Evolutionary conservation across 1,140 invertebrate genomes (phyloP).

Genomic region (Rhagoletis zephyria): DNA sequence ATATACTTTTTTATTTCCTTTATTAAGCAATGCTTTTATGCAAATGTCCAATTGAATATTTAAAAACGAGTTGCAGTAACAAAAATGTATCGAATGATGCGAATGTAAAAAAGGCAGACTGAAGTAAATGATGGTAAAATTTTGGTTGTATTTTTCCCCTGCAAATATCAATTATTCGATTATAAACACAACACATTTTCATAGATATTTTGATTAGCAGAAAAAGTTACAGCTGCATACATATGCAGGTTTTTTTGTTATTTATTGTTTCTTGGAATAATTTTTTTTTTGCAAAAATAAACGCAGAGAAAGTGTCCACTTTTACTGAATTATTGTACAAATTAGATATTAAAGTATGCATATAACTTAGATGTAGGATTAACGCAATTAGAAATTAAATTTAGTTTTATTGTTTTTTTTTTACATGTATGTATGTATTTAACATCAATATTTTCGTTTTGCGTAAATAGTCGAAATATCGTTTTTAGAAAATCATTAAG

Average conservation of each 20-base stretch:
- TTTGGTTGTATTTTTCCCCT: neutral
- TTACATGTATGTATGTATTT: constrained; percentile 18
- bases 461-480: constrained; percentile 35
- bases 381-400: constrained; percentile 31
- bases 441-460: constrained; percentile 19
- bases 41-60: neutral
- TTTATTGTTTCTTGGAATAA: neutral
- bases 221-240: neutral
- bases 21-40: neutral
- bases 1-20: neutral
- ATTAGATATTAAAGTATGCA: neutral
- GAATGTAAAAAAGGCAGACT: neutral
- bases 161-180: neutral
- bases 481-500: constrained; percentile 34
- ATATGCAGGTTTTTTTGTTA: neutral
- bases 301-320: neutral
- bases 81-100: neutral
- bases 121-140: neutral
- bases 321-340: neutral
- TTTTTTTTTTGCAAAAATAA: neutral
- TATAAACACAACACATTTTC: neutral
- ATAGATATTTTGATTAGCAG: neutral
- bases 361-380: constrained; percentile 39
- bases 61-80: neutral
- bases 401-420: neutral